Base-by-base conservation (phyloP, 2,113 vertebrate species). In the Oophaga pumilio region DNA sequence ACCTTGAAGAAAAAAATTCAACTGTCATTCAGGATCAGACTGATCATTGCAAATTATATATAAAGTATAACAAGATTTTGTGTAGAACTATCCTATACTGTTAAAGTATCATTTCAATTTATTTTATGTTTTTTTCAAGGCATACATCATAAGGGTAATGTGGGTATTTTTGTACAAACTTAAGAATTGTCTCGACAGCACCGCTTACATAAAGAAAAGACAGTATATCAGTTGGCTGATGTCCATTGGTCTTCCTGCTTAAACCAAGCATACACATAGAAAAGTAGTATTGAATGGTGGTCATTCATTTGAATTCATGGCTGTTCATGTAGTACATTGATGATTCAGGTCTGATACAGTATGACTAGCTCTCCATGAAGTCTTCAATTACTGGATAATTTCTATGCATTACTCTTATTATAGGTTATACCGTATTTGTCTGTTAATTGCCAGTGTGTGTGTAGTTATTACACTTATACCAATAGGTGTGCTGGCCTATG, bases 1-100 rank as follows among this genome's bases (percentile, higher is more conserved):
- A 95, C 86, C 95, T 93, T 90, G 56, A 86, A 89, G 0, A 66
- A 69, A 66, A 69, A 15, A 2, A 77, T 53, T 6, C 2, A 24
- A 56, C 22, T 12, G 4, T 1, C 4, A 77, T 53, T 77, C 56
- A 77, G 76, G 5, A 14, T 24, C 22, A 77, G 50, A 77, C 11
- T 53, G 22, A 7, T 0, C 7, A 49, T 73, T 73, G 7, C 69
- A 73, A 20, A 9, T 18, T 49, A 73, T 49, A 71, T 26, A 33
- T 71, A 8, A 8, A 26, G 13, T 28, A 5, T 0, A 26, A 10
- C 10, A 9, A 33, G 1, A 18, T 43, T 73, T 43, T 73, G 6
- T 49, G 9, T 49, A 73, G 28, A 10, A 22, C 22, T 64, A 20
- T 22, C 6, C 12, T 68, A 24, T 68, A 6, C n/a, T 26, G 12